Percentiles rank a stretch among this genome's conserved stretches.
Conservation (phyloP, 2,888 invertebrate species). For the Danaus chrysippus region DNA sequence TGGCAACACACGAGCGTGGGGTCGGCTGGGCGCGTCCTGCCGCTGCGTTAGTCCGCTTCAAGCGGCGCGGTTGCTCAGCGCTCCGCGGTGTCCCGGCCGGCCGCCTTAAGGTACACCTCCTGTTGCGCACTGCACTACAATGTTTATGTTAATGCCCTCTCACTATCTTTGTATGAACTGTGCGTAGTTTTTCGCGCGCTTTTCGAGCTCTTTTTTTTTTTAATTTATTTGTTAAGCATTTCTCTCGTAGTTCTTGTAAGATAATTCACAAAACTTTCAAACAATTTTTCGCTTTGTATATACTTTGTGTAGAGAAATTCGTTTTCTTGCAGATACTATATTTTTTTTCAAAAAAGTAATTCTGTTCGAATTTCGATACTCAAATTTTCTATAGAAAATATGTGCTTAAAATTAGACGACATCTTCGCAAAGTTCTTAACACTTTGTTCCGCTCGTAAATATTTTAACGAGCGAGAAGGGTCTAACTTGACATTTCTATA, state of each 20-base stretch:
- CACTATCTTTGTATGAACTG: conserved; percentile 32
- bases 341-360: no score
- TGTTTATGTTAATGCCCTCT: conserved; percentile 54
- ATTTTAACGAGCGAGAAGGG: no score
- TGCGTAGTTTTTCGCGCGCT: conserved; percentile 38
- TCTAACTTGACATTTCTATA: no score
- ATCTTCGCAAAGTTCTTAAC: no score
- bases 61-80: conserved; percentile 62
- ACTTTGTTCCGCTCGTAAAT: no score
- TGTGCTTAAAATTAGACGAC: no score
- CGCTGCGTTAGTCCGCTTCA: conserved; percentile 65
- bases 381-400: no score
- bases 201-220: conserved; percentile 24
- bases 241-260: not conserved
- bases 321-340: no score
- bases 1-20: conserved; percentile 44
- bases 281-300: no score
- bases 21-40: conserved; percentile 37
- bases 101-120: conserved; percentile 64
- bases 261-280: not conserved
- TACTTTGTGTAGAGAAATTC: no score
- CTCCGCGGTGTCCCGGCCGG: conserved; percentile 49
- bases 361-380: no score
- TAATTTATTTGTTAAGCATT: not conserved
- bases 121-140: conserved; percentile 72